Percentiles rank a stretch among this genome's conserved stretches.
phyloP scores from a whole-genome alignment of 2,888 invertebrate species.

The Pyrocoelia pectoralis region DNA sequence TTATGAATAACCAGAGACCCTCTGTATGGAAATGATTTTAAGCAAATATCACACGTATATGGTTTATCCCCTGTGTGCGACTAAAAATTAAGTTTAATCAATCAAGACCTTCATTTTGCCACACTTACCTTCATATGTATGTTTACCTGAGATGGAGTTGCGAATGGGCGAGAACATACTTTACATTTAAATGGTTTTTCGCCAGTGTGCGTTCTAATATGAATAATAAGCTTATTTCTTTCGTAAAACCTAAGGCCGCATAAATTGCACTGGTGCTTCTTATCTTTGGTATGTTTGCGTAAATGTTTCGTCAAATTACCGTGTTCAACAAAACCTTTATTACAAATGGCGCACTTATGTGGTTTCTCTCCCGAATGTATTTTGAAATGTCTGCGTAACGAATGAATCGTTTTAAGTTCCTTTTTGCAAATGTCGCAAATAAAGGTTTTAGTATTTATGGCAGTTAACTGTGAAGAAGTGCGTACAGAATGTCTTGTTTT shows the following conservation, averaged over 20 bases:
- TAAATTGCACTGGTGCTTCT: slow-evolving; percentile 47
- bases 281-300: slow-evolving; percentile 45
- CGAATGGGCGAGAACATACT: slow-evolving; percentile 44
- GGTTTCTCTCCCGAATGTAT: slow-evolving; percentile 41
- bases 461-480: neutral
- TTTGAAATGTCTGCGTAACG: slow-evolving; percentile 34
- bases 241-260: slow-evolving; percentile 49
- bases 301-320: slow-evolving; percentile 47
- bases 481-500: too few relatives aligned
- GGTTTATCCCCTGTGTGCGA: slow-evolving; percentile 47
- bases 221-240: slow-evolving; percentile 47
- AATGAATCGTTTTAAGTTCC: slow-evolving; percentile 33
- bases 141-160: slow-evolving; percentile 44
- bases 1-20: slow-evolving; percentile 47
- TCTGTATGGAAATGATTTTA: slow-evolving; percentile 47
- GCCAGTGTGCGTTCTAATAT: slow-evolving; percentile 47
- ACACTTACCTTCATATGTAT: slow-evolving; percentile 46
- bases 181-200: slow-evolving; percentile 48
- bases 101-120: too few relatives aligned
- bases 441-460: slow-evolving; percentile 17
- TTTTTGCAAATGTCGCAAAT: slow-evolving; percentile 33
- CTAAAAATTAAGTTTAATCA: slow-evolving; percentile 34
- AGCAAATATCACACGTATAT: slow-evolving; percentile 45
- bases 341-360: slow-evolving; percentile 37
- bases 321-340: slow-evolving; percentile 42